Base-by-base conservation (phyloP, 1,140 invertebrate genomes). In the Ooceraea biroi region DNA sequence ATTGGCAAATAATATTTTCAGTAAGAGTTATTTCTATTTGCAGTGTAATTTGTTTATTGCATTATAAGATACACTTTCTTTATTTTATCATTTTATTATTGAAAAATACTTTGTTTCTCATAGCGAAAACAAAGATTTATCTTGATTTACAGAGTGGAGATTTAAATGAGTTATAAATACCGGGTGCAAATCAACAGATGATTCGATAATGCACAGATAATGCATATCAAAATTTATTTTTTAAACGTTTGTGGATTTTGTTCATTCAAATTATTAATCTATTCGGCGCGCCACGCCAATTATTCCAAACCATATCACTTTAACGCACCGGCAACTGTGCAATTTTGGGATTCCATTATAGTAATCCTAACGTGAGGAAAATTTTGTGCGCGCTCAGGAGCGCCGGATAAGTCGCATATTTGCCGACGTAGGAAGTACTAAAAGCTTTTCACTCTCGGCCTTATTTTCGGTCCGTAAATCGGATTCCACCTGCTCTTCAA, bases 391-490 rank as follows among this genome's bases (percentile, higher is more conserved):
- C 71, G 57, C 57, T 84, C 83, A 66, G 50, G 46, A 74, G 76
- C 84, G 61, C 57, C 57, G 74, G 76, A 85, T 86, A 89, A 89
- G 82, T 89, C 88, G 85, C 86, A 91, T 92, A 92, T 91, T 92
- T 92, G 88, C 91, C 82, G 84, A 91, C 85, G 83, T 84, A 89
- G 83, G 85, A 89, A 89, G 85, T 88, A 91, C 90, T 92, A 92
- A 92, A 92, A 92, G 91, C 91, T 92, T 92, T 92, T 91, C 85
- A 84, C 76, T 82, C 85, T 85, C 69, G 77, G 73, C 83, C 88
- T 87, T 86, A 91, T 92, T 92, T 92, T 90, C 83, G 61, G 84
- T 80, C 60, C 83, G 86, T 83, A 90, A 92, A 92, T 90, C 89
- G 85, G 76, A 87, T 87, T 92, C 83, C 68, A 71, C 88, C 76